Percentiles rank a stretch among this genome's conserved stretches.
Evolutionary conservation across 1,140 invertebrate genomes (phyloP).

Genomic region (Aphaenogaster floridana): DNA sequence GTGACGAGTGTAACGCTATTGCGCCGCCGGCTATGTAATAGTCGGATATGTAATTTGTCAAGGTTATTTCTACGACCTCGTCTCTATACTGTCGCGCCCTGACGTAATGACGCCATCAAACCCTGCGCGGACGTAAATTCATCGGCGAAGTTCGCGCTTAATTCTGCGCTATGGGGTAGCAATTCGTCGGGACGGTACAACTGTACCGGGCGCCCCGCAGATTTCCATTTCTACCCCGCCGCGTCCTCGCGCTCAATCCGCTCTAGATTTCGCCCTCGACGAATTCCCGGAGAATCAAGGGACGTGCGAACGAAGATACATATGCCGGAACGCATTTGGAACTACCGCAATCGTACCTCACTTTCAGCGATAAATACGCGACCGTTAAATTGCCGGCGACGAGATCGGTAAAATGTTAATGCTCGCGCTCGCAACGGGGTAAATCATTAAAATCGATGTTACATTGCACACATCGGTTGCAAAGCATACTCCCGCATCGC

Average conservation of each 20-base stretch:
- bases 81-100: constrained; percentile 48
- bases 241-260: constrained; percentile 7
- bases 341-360: neutral
- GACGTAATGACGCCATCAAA: constrained; percentile 48
- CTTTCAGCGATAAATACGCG: neutral
- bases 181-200: neutral
- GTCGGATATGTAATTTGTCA: constrained; percentile 63
- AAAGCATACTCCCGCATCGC: neutral
- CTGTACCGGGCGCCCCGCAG: constrained; percentile 26
- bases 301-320: neutral
- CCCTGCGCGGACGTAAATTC: constrained; percentile 63
- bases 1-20: constrained; percentile 13
- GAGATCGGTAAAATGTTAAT: neutral
- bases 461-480: constrained; percentile 10
- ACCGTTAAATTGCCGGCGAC: neutral
- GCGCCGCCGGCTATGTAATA: constrained; percentile 22
- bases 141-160: constrained; percentile 63
- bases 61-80: constrained; percentile 57
- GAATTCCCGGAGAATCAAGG: constrained; percentile 3
- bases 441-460: constrained; percentile 36
- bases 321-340: neutral
- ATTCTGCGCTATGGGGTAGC: constrained; percentile 33
- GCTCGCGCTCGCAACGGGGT: neutral
- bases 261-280: constrained; percentile 1
- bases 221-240: constrained; percentile 43